Conservation (phyloP, 2,113 vertebrate genomes). For the Brevimyrus niger region DNA sequence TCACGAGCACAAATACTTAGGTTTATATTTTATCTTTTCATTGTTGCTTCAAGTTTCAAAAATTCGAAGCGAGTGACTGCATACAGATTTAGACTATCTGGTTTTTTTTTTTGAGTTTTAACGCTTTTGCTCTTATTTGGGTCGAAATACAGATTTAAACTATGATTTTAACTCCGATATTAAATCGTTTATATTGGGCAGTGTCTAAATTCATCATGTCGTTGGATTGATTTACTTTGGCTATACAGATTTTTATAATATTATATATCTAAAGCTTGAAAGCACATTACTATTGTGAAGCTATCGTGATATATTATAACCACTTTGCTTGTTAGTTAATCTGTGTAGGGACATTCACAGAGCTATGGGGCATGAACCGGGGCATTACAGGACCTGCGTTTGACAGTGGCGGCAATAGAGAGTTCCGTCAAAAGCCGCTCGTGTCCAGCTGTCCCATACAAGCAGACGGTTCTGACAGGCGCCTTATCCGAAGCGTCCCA, state of each 20-base stretch:
- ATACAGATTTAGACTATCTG: background rate
- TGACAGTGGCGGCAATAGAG: conserved; percentile 45
- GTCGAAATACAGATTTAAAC: background rate
- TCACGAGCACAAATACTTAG: background rate
- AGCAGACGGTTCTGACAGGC: conserved; percentile 57
- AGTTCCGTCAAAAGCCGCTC: background rate
- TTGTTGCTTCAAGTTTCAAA: conserved; percentile 4
- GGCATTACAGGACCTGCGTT: conserved; percentile 31
- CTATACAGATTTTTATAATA: background rate
- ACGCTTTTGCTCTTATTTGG: background rate
- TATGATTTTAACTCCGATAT: background rate
- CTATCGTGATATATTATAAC: background rate
- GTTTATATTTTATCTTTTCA: background rate
- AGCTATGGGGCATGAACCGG: background rate
- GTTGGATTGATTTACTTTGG: background rate
- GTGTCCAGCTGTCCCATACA: conserved; percentile 54
- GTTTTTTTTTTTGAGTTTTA: background rate
- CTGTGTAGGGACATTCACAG: background rate
- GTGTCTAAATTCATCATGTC: background rate
- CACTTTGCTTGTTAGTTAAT: background rate
- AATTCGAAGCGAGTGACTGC: background rate
- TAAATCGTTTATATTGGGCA: background rate
- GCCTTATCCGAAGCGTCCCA: background rate
- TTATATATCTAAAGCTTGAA: background rate
- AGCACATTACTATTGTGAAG: background rate